Base-by-base conservation (phyloP, 2,888 invertebrate genomes). In the Noctua fimbriata region DNA sequence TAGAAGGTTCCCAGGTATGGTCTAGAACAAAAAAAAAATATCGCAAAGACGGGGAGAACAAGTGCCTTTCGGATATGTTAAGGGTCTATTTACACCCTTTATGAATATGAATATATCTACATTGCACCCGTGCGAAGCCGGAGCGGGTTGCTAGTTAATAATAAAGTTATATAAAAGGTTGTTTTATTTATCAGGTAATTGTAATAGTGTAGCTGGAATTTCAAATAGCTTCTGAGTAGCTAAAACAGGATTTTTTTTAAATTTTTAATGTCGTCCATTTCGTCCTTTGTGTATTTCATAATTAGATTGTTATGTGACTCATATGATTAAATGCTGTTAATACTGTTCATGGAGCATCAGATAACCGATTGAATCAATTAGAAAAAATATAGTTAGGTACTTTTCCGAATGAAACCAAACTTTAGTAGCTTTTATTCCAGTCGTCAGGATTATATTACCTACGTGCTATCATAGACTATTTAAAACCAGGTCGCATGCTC, bases 401-500 rank as follows among this genome's bases (percentile, higher is more conserved):
- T 24, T 32, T 52, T 24, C 36, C 36, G 24, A 36, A 36, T 7
- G 5, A 52, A 70, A 4, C 3, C 3, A 9, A 63, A 32, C 1
- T n/a, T 1, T n/a, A 44, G 5, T 14, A 5, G 12, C 21, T 58
- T 36, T 21, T 10, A 24, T 44, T 21, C 4, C n/a, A 24, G 52
- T 28, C 16, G 18, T 49, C 28, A 36, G 24, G 28, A 36, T 36
- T 24, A 18, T 49, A 52, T 24, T 24, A 5, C 21, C 32, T 32
- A 47, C 1, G 18, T 36, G 18, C n/a, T n/a, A 7, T 65, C 49
- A 66, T 36, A 36, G 47, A 36, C 14, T 28, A 67, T 47, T 78
- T 28, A 24, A 55, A 82, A 72, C 6, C 36, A 76, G 69, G 52
- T 58, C 67, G n/a, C 24, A 65, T 16, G 10, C 49, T 28, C 16